Conservation (phyloP, 1,140 invertebrate species). For the Lordiphosa stackelbergi region DNA sequence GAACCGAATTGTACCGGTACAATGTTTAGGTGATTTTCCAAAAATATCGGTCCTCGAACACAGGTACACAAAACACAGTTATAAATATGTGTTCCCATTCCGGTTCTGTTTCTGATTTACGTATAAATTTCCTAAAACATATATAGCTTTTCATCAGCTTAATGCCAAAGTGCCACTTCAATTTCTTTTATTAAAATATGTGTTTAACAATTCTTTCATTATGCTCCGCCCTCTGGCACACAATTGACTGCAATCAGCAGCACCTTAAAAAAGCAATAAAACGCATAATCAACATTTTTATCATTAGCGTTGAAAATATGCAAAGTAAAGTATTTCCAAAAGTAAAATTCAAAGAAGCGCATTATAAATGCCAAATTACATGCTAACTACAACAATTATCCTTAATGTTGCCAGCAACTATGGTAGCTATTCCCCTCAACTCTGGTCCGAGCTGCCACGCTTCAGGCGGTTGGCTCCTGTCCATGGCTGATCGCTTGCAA, state of each 20-base stretch:
- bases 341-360: slow-evolving; percentile 47
- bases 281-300: slow-evolving; percentile 70
- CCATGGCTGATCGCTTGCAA: slow-evolving; percentile 60
- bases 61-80: too few species aligned
- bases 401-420: slow-evolving; percentile 70
- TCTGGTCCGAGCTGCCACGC: slow-evolving; percentile 8
- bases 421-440: slow-evolving; percentile 22
- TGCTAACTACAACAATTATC: slow-evolving; percentile 74
- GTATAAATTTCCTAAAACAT: too few species aligned
- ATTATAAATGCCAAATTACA: slow-evolving; percentile 73
- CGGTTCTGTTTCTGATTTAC: too few species aligned
- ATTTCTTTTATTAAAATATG: too few species aligned
- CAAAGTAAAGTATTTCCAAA: slow-evolving; percentile 49
- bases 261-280: slow-evolving; percentile 54
- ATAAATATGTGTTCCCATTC: too few species aligned
- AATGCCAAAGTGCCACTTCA: too few species aligned
- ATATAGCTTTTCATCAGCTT: too few species aligned
- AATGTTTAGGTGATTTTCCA: too few species aligned
- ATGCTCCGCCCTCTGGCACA: slow-evolving; percentile 12
- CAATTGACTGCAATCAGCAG: slow-evolving; percentile 67
- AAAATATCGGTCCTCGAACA: too few species aligned
- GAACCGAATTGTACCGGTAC: too few species aligned
- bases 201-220: too few species aligned
- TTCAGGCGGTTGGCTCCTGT: slow-evolving; percentile 6
- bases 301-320: slow-evolving; percentile 58